phyloP scores from a whole-genome alignment of 2,797 vertebrate species.

The Poeciliopsis infans region DNA sequence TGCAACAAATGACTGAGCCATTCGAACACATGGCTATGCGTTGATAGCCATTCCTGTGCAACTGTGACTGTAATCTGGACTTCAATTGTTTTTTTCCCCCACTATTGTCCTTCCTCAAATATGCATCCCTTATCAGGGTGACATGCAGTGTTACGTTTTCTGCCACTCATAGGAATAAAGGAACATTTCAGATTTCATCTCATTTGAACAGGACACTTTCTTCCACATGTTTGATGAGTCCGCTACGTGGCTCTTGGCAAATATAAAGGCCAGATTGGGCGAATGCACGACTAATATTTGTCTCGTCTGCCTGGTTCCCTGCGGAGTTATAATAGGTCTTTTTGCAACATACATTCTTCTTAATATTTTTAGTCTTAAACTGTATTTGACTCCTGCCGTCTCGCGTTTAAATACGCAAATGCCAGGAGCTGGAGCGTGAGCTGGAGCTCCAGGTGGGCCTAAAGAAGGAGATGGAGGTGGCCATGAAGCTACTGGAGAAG shows the following conservation, averaged over 20 bases:
- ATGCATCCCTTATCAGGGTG: not conserved
- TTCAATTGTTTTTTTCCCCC: not conserved
- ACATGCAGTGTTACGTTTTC: not conserved
- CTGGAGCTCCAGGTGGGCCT: conserved; percentile 92
- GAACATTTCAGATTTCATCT: not conserved
- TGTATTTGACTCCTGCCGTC: conserved; percentile 1
- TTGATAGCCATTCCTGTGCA: not conserved
- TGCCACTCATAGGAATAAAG: not conserved
- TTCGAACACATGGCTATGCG: not conserved
- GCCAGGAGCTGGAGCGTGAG: conserved; percentile 93
- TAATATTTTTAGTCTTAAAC: not conserved
- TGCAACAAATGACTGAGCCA: not conserved
- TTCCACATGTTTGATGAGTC: not conserved
- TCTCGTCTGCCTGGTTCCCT: not conserved
- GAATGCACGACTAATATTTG: not conserved
- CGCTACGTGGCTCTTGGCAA: not conserved
- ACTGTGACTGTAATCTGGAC: not conserved
- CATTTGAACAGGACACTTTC: not conserved
- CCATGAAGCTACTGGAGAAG: conserved; percentile 97
- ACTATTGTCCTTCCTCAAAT: not conserved
- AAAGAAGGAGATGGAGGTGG: conserved; percentile 98
- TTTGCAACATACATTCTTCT: not conserved
- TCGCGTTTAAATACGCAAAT: not conserved
- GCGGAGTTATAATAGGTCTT: not conserved
- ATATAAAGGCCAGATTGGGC: not conserved